Base-by-base conservation (phyloP, 2,113 vertebrate genomes). In the Malurus elegans region DNA sequence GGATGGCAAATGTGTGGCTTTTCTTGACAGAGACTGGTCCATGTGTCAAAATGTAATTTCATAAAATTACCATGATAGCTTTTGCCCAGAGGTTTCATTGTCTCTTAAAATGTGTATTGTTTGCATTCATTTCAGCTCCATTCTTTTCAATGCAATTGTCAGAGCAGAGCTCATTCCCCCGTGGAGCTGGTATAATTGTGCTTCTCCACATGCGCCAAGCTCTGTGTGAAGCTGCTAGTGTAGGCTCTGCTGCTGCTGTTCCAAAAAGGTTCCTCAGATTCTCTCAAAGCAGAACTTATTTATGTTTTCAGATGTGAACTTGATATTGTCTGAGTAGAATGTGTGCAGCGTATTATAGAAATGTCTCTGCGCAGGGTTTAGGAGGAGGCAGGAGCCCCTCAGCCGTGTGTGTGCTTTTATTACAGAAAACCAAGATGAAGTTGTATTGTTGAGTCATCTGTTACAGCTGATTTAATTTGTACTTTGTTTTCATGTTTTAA, bases 401-500 rank as follows among this genome's bases (percentile, higher is more conserved):
- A 84, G 18, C 61, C 1, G 0, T 71, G 88, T 56, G 38, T 96
- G 86, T 65, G 93, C 88, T 96, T 92, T 93, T 92, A 73, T 85
- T 96, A 75, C 86, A 82, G 92, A 90, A 95, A 92, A 83, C 18
- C 34, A 44, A 78, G 76, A 62, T 88, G 38, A 92, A 78, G 40
- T 78, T 83, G 51, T 95, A 36, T 50, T 67, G 71, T 85, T 95
- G 79, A 92, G 53, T 94, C 73, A 89, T 95, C 76, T 90, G 42
- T 88, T 78, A 74, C 5, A 44, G 75, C 87, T 88, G 61, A 76
- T 86, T 89, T 90, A 85, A 75, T 90, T 92, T 93, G 92, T 93
- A 84, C 50, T 95, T 93, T 90, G 78, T 88, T 95, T 89, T 93
- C 93, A 88, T 86, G 90, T 95, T 95, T 94, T 87, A 97, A 97